Base-by-base conservation (phyloP, 1,140 invertebrate species). In the Streblospio benedicti region DNA sequence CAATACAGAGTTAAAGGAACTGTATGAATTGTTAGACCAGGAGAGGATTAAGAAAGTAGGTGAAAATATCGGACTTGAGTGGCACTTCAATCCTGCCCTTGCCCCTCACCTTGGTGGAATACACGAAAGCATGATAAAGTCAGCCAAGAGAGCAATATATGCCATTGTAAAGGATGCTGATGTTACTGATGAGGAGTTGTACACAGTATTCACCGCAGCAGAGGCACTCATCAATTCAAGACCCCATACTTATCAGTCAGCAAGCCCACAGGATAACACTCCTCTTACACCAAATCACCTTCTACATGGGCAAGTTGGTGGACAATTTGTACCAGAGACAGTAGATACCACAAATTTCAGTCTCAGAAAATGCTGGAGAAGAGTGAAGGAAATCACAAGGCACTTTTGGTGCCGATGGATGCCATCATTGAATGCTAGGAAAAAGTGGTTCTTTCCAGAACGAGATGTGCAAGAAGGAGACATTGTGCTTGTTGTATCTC, bases 21-120 rank as follows among this genome's bases (percentile, higher is more conserved):
- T n/a, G n/a, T n/a, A n/a, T n/a, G n/a, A n/a, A n/a, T n/a, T n/a
- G n/a, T n/a, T n/a, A n/a, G n/a, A n/a, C n/a, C n/a, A n/a, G n/a
- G n/a, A n/a, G n/a, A n/a, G n/a, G n/a, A n/a, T 55, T 27, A 38
- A 33, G 4, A 25, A 47, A n/a, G 4, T 4, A 4, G 20, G 18
- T 4, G 6, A 6, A 3, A 52, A 28, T 52, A n/a, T n/a, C n/a
- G 50, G 50, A 52, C 16, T 52, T 6, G 4, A 3, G 6, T 52
- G 50, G 50, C 50, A 52, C 28, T 52, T 52, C 28, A 18, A 52
- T 25, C 50, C 50, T 9, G 6, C 50, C 4, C 6, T 52, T 5
- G 50, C 50, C 4, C 50, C 50, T 28, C 50, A 52, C 28, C 4
- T 52, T 30, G 31, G 50, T 27, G 50, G 50, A 25, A 30, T 52